Evolutionary conservation across 2,797 vertebrate genomes (phyloP), one percentile per base, ranked within the genome.

Genomic region (Tauraco hartlaubi): DNA sequence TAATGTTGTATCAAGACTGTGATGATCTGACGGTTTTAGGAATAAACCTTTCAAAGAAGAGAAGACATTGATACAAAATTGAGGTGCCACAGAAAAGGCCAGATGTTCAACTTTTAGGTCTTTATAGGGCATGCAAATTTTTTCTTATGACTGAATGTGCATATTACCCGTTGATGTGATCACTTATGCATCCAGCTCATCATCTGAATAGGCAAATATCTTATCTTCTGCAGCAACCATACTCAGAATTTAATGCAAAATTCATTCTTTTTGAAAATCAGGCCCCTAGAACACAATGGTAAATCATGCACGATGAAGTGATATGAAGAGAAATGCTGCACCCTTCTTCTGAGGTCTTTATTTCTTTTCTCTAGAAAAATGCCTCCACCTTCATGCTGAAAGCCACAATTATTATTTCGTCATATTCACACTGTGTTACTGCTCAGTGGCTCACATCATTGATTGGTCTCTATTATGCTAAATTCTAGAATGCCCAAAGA

Each of bases 101-200:
- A 97, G 96, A 95, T 97, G 96, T 97, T 96, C 96, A 96, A 96
- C 80, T 96, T 94, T 56, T 79, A 87, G 95, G 93, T 76, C 95
- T 96, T 96, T 94, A 92, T 29, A 97, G 92, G 96, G 95, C 95
- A 96, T 96, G 95, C 96, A 97, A 96, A 94, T 96, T 96, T 96
- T 96, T 93, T 85, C 85, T 94, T 64, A 85, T 59, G 84, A 74
- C 84, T 96, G 95, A 97, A 96, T 96, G 95, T 96, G 95, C 92
- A 85, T 94, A 96, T 97, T 97, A 96, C 94, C 90, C 93, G 85
- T 95, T 96, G 94, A 92, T 89, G 96, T 35, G 92, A 96, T 96
- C 94, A 94, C 92, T 96, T 96, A 96, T 94, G 96, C 92, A 97
- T 76, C 96, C 94, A 95, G 93, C 94, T 96, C 95, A 91, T 95